Conservation (phyloP, 2,113 vertebrate genomes). For the Fulmarus glacialis region DNA sequence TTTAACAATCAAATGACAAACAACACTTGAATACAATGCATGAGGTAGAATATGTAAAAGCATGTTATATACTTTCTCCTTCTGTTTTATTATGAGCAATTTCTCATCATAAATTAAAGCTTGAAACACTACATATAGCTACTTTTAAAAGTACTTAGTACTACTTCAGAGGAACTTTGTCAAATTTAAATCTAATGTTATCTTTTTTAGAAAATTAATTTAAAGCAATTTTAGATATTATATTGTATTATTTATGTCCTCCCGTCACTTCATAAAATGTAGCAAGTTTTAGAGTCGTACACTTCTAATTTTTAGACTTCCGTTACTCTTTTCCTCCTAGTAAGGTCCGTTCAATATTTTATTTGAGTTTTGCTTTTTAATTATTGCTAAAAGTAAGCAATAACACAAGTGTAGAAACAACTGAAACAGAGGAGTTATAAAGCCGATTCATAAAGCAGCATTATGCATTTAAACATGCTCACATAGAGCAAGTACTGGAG, state of each 20-base stretch:
- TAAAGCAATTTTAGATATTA: background rate
- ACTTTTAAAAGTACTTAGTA: background rate
- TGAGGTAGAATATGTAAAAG: background rate
- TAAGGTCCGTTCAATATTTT: background rate
- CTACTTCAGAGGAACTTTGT: background rate
- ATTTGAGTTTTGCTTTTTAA: background rate
- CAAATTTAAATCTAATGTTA: background rate
- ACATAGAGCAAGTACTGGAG: background rate
- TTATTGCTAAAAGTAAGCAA: background rate
- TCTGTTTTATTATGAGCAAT: background rate
- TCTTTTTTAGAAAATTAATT: background rate
- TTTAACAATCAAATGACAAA: background rate
- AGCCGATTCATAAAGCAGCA: background rate
- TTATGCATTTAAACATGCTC: background rate
- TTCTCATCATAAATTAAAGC: background rate
- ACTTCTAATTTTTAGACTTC: background rate
- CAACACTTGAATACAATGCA: background rate
- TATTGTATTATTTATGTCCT: background rate
- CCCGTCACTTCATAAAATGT: background rate
- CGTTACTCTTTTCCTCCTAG: background rate
- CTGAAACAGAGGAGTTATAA: background rate
- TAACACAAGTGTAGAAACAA: background rate
- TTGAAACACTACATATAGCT: background rate
- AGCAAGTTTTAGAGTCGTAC: background rate
- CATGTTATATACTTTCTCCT: background rate